These are phyloP conservation scores for Empis stercorea DNA, from an alignment of 2,888 invertebrate genomes.

Conservation along the genomic window DNA sequence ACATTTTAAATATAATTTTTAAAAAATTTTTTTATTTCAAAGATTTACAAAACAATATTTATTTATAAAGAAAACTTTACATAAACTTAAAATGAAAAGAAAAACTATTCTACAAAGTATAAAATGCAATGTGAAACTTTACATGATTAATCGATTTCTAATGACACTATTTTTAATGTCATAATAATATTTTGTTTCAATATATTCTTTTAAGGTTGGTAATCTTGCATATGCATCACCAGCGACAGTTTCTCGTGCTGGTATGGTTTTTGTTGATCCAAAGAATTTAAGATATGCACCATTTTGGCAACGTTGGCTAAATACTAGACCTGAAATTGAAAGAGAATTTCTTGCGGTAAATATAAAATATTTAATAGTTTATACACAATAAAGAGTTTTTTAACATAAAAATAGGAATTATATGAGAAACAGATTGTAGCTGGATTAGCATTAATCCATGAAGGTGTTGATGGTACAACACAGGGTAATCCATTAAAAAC, in stretches of 20 bases:
- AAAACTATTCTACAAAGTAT: not conserved
- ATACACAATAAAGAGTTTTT: too few species aligned
- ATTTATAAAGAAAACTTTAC: not conserved
- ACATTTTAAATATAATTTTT: too few species aligned
- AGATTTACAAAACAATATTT: constrained; percentile 4
- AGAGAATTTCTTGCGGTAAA: constrained; percentile 35
- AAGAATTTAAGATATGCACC: constrained; percentile 79
- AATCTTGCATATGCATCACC: constrained; percentile 84
- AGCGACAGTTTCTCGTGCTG: constrained; percentile 82
- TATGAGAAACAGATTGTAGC: constrained; percentile 66
- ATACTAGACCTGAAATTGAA: constrained; percentile 40
- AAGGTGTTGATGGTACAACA: constrained; percentile 59
- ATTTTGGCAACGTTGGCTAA: constrained; percentile 75
- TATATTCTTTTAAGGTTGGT: constrained; percentile 46
- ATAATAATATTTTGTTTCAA: too few species aligned
- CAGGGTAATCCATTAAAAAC: constrained; percentile 62
- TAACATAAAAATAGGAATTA: constrained; percentile 33
- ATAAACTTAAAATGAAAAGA: not conserved
- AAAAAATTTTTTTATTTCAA: constrained; percentile 4
- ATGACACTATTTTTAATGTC: constrained; percentile 2
- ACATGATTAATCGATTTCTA: constrained; percentile 10
- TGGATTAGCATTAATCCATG: constrained; percentile 57
- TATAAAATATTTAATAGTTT: not conserved
- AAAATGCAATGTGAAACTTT: not conserved
- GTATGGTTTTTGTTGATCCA: constrained; percentile 90